Percentiles rank a stretch among this genome's conserved stretches.
These are phyloP conservation scores for Scatophagus argus DNA, from an alignment of 2,113 vertebrate species.

Conservation along the genomic window DNA sequence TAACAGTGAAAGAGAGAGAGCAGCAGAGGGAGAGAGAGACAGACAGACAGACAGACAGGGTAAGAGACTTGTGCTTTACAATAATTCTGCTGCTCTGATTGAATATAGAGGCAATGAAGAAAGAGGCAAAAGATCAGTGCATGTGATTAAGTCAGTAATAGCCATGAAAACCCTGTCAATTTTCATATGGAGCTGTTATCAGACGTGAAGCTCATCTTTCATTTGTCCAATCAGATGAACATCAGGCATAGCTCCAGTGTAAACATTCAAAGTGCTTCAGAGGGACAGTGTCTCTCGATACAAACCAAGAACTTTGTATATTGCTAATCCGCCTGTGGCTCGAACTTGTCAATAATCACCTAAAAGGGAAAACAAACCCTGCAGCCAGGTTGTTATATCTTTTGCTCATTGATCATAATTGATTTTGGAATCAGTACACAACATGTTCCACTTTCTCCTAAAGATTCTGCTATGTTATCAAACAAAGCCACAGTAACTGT, in stretches of 20 bases:
- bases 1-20: slow-evolving; percentile 32
- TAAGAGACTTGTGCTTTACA: slow-evolving; percentile 42
- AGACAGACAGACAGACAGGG: background rate
- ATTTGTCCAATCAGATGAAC: slow-evolving; percentile 35
- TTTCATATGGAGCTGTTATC: slow-evolving; percentile 35
- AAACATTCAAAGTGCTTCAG: slow-evolving; percentile 10
- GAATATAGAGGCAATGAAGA: slow-evolving; percentile 44
- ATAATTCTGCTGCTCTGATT: slow-evolving; percentile 58
- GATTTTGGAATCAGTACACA: slow-evolving; percentile 23
- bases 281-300: slow-evolving; percentile 13
- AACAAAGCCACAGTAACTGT: slow-evolving; percentile 4
- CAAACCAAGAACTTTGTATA: slow-evolving; percentile 14
- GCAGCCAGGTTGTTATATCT: background rate
- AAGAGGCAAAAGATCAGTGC: slow-evolving; percentile 56
- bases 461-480: slow-evolving; percentile 18
- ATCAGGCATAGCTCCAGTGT: slow-evolving; percentile 1
- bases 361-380: slow-evolving; percentile 34
- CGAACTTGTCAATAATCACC: slow-evolving; percentile 12
- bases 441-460: background rate
- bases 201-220: slow-evolving; percentile 27
- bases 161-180: slow-evolving; percentile 29
- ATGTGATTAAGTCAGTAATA: slow-evolving; percentile 36
- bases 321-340: slow-evolving; percentile 17
- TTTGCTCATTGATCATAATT: slow-evolving; percentile 24
- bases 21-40: no score